These are phyloP conservation scores for Eclectus roratus DNA, from an alignment of 2,113 vertebrate genomes.

Conservation along the genomic window DNA sequence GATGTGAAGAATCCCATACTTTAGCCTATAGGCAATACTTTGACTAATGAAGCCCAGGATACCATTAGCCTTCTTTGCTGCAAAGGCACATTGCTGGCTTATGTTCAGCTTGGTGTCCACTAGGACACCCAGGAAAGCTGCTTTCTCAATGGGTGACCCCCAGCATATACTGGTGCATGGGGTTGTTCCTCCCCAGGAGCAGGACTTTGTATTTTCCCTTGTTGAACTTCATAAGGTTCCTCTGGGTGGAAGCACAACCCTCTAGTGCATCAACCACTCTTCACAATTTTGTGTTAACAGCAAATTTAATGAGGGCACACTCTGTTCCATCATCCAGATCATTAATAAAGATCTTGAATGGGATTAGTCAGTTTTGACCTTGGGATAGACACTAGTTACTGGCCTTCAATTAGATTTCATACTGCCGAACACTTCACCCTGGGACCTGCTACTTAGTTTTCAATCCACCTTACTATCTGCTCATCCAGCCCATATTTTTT, in stretches of 20 bases:
- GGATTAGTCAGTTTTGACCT: neutral
- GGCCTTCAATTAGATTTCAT: neutral
- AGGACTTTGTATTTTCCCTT: neutral
- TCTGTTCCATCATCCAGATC: neutral
- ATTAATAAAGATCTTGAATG: neutral
- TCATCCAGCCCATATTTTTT: neutral
- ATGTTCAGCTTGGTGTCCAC: neutral
- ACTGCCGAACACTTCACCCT: neutral
- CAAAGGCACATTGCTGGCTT: neutral
- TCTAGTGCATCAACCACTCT: neutral
- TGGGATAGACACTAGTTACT: neutral
- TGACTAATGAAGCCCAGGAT: neutral
- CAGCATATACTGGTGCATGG: neutral
- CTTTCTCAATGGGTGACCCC: neutral
- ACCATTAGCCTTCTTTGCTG: neutral
- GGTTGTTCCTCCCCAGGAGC: neutral
- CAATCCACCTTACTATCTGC: neutral
- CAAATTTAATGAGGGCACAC: neutral
- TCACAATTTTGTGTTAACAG: neutral
- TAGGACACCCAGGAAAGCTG: accelerated
- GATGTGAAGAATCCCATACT: neutral
- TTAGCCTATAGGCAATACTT: neutral
- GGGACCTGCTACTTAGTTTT: neutral
- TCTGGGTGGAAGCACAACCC: neutral
- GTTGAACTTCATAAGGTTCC: neutral